These are phyloP conservation scores for Kuschelorhynchus macadamiae DNA, from an alignment of 2,888 invertebrate genomes.

Conservation along the genomic window DNA sequence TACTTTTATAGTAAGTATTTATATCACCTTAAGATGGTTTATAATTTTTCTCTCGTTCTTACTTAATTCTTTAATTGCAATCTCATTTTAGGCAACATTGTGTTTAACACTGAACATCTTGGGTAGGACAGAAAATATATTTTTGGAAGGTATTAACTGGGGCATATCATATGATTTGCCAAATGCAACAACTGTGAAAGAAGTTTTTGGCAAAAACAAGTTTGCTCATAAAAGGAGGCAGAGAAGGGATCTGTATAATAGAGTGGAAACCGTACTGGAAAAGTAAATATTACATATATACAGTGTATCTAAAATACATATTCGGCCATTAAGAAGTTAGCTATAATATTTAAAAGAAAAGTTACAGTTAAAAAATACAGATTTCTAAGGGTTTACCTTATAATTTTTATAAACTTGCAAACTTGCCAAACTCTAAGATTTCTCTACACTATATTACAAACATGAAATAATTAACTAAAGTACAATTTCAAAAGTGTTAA, in stretches of 20 bases:
- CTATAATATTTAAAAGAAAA: too few relatives aligned
- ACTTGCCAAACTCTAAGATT: too few relatives aligned
- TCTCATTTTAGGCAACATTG: slow-evolving; percentile 70
- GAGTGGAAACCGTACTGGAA: slow-evolving; percentile 78
- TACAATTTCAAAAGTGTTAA: too few relatives aligned
- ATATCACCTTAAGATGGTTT: too few relatives aligned
- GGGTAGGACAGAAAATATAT: slow-evolving; percentile 62
- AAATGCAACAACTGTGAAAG: slow-evolving; percentile 70
- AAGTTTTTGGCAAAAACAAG: slow-evolving; percentile 31
- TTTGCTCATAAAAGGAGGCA: slow-evolving; percentile 69
- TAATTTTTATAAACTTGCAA: too few relatives aligned
- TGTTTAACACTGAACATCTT: slow-evolving; percentile 73
- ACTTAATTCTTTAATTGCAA: too few relatives aligned
- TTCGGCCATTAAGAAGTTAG: not conserved
- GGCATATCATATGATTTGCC: slow-evolving; percentile 84
- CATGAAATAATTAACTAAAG: too few relatives aligned
- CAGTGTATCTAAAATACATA: slow-evolving; percentile 2
- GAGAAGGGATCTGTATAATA: slow-evolving; percentile 78
- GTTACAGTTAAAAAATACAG: too few relatives aligned
- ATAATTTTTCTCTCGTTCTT: too few relatives aligned
- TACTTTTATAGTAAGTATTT: slow-evolving; percentile 76
- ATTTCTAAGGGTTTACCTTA: too few relatives aligned
- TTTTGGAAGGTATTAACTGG: slow-evolving; percentile 80
- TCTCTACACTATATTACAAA: too few relatives aligned
- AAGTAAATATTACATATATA: slow-evolving; percentile 71